A percentile compares a stretch with the other conserved stretches of the same genome.
phyloP scores from a whole-genome alignment of 1,140 invertebrate genomes.

The Neelides sp. region DNA sequence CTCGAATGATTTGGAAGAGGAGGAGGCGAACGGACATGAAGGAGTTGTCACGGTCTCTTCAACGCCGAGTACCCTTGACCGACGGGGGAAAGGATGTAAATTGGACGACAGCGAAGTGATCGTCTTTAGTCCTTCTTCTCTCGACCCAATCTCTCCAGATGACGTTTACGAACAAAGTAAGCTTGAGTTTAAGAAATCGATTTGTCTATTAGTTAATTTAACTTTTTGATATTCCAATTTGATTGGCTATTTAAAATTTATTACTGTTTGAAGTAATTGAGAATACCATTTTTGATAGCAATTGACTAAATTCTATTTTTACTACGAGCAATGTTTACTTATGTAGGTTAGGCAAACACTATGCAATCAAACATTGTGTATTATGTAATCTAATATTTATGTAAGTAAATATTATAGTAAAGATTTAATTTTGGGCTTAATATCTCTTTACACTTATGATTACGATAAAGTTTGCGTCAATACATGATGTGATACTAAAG shows the following conservation, averaged over 20 bases:
- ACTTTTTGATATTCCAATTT: constrained; percentile 14
- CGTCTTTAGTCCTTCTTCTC: constrained; percentile 29
- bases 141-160: constrained; percentile 38
- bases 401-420: too few species aligned
- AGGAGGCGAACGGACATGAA: constrained; percentile 3
- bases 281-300: constrained; percentile 34
- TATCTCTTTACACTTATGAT: too few species aligned
- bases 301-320: too few species aligned
- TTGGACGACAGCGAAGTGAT: constrained; percentile 60
- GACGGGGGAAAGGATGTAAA: constrained; percentile 40
- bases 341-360: too few species aligned
- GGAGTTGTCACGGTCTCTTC: constrained; percentile 12
- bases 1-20: constrained; percentile 26
- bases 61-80: constrained; percentile 43
- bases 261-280: constrained; percentile 2
- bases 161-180: constrained; percentile 41
- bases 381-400: too few species aligned
- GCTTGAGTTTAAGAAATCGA: background rate
- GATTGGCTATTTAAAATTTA: constrained; percentile 16
- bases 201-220: background rate
- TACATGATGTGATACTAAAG: too few species aligned
- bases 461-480: too few species aligned
- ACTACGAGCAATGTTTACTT: too few species aligned
- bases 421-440: too few species aligned
- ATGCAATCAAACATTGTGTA: too few species aligned